Base-by-base conservation (phyloP, 1,140 invertebrate genomes). In the Drosophila asahinai region DNA sequence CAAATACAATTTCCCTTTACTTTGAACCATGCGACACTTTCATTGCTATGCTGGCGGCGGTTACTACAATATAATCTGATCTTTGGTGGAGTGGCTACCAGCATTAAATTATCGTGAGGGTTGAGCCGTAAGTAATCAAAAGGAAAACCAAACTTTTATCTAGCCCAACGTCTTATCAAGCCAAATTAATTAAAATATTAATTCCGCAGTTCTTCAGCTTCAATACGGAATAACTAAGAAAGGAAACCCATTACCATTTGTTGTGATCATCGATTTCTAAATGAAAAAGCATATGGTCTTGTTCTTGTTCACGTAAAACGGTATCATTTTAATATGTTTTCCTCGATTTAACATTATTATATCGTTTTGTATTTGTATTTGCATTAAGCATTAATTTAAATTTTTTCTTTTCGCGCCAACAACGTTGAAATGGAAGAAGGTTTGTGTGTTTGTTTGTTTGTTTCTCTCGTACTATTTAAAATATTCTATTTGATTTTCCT, bases 361-460 rank as follows among this genome's bases (percentile, higher is more conserved):
- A 75, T 67, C 72, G 57, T 63, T 70, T 68, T 77, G 60, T 77
- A 58, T 70, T 68, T 77, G 60, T 77, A 58, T 72, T 70, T 52
- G 71, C 54, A 57, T 57, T 70, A 70, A 72, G 57, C 54, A 77
- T 91, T 87, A 80, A 75, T 77, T 83, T 73, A 70, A 87, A 86
- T 81, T 86, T 87, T 72, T 57, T 72, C 57, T 87, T 81, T 86
- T 86, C 47, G 78, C 80, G 87, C 87, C 87, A 86, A 89, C 87
- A 86, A 91, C 82, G 71, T 91, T 83, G 83, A 90, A 90, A 82
- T 90, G 86, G 87, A 91, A 91, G 87, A 91, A 91, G 84, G 80
- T 89, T 83, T 86, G 83, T 86, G 83, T 84, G 64, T 51, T 33
- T 55, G 51, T 52, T 33, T 55, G 51, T 52, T 55, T 38, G 9